Base-by-base conservation (phyloP, 2,797 vertebrate genomes). In the Percopsis omiscomaycus region DNA sequence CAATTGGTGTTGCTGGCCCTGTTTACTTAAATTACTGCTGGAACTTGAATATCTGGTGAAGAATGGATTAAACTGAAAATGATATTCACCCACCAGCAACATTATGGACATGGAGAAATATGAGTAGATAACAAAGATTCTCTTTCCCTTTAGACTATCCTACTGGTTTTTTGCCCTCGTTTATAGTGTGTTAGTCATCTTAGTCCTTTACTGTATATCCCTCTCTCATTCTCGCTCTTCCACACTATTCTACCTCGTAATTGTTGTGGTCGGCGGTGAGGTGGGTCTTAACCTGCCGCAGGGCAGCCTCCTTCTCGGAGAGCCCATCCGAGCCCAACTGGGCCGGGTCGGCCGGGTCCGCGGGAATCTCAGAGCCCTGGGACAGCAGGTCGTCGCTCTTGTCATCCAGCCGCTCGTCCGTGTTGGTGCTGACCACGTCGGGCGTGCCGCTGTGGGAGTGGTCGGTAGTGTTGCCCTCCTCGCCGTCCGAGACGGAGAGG, bases 361-460 rank as follows among this genome's bases (percentile, higher is more conserved):
- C 88, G 0, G 95, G 94, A 70, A 95, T 96, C 89, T 98, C 96
- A 0, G 96, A 97, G 54, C 95, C 94, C 86, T 96, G 96, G 47
- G 96, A 97, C 55, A 95, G 92, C 37, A 96, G 89, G 48, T 97
- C 96, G 10, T 96, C 95, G 14, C 94, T 95, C 74, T 94, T 92
- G 14, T 97, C 95, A 0, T 96, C 96, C 32, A 95, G 91, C 0
- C 96, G 93, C 77, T 97, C 96, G 10, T 98, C 96, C 0, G 97
- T 98, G 86, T 98, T 96, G 86, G 96, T 97, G 84, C 96, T 97
- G 86, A 95, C 94, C 76, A 97, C 96, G 61, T 98, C 96, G 0
- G 96, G 96, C 0, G 97, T 97, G 72, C 95, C 95, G 0, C 95
- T 96, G 85, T 96, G 96, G 28, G 97, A 98, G 52, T 95, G 95